Base-by-base conservation (phyloP, 35 echinoderm and acorn worm genomes). In the Heliocidaris tuberculata region DNA sequence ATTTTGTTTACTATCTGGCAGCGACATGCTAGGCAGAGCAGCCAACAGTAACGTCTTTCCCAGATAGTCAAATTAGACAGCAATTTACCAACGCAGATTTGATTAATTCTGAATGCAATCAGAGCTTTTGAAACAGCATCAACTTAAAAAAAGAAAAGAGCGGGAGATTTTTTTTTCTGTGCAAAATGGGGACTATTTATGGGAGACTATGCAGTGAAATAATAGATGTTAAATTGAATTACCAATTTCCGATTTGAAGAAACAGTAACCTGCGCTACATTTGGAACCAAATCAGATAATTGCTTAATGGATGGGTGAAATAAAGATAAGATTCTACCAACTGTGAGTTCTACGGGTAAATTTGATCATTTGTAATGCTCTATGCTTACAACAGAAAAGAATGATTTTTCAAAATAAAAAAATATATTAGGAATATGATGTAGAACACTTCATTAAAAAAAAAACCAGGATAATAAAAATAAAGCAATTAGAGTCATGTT, bases 231-330 rank as follows among this genome's bases (percentile, higher is more conserved):
- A 78, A 78, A 78, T 78, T 24, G 27, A 78, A 24, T 78, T 78
- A 78, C 21, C 65, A 78, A 78, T 78, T 78, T 78, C 27, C 4
- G 21, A n/a, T 27, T 78, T 78, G 21, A 78, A 78, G 65, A 78
- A 78, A 78, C 21, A 78, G 19, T 78, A 78, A 19, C 65, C 27
- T 19, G 7, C 21, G 21, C 65, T 78, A n/a, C 21, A 78, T 78
- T 78, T 78, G 65, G 65, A 78, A 70, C 21, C 24, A n/a, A 78
- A 78, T 78, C 65, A 78, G 65, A 78, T 78, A 78, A 78, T 78
- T 78, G 65, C 65, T 78, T 78, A 78, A 78, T 78, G 65, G 65
- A 78, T 6, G 65, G 0, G 21, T 27, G 27, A 78, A n/a, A 42
- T 2, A 78, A 24, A 78, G 65, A 42, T 5, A n/a, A 78, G 65